phyloP scores from a whole-genome alignment of 2,888 invertebrate genomes.

The Lepidonotus clava region DNA sequence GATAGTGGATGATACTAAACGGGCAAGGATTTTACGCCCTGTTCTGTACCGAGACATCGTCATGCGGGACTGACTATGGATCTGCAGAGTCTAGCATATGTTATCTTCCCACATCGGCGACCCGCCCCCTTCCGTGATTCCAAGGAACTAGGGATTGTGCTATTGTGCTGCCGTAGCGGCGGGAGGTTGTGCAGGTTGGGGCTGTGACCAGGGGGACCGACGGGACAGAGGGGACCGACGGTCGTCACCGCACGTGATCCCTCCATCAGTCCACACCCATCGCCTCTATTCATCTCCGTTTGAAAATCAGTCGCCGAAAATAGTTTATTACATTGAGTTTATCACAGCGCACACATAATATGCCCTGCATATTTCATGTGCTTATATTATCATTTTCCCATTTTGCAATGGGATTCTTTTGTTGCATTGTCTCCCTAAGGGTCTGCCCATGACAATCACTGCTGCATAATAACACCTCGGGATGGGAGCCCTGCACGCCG shows the following conservation, averaged over 20 bases:
- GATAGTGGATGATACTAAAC: too few species aligned
- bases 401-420: not conserved
- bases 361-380: constrained; percentile 1
- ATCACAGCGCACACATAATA: not conserved
- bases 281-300: not conserved
- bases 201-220: constrained; percentile 12
- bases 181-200: not conserved
- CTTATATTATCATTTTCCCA: constrained; percentile 23
- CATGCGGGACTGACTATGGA: not conserved
- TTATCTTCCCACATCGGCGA: constrained; percentile 13
- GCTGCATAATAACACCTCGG: not conserved
- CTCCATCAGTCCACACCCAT: not conserved
- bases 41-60: too few species aligned
- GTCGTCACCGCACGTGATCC: not conserved
- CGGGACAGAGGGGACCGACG: not conserved
- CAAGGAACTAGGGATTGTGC: not conserved
- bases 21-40: too few species aligned
- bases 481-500: not conserved
- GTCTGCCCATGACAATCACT: too few species aligned
- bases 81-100: not conserved
- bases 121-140: constrained; percentile 40
- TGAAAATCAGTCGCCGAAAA: not conserved
- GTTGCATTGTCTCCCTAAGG: not conserved
- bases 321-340: not conserved
- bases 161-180: not conserved